Conservation (phyloP, 2,113 vertebrate species). For the Lophura nycthemera region DNA sequence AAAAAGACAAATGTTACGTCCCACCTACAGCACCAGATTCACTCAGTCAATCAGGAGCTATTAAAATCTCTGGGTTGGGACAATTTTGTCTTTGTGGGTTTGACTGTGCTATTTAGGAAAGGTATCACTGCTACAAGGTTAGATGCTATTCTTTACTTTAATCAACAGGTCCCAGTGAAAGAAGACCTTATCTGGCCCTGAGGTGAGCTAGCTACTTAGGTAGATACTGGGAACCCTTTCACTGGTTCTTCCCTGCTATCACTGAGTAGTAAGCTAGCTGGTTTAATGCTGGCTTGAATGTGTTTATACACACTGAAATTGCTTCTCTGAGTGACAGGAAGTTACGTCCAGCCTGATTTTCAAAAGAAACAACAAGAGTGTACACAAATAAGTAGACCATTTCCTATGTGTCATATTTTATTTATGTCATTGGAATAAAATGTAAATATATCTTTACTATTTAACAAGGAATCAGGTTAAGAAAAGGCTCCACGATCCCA, state of each 20-base stretch:
- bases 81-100: not conserved
- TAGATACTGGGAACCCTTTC: not conserved
- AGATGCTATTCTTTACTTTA: not conserved
- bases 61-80: not conserved
- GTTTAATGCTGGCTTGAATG: not conserved
- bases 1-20: not conserved
- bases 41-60: not conserved
- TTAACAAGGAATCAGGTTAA: constrained; percentile 18
- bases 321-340: not conserved
- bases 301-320: not conserved
- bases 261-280: not conserved
- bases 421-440: not conserved
- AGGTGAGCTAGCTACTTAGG: not conserved
- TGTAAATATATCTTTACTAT: not conserved
- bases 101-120: not conserved
- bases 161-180: not conserved
- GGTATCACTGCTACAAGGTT: not conserved
- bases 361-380: not conserved
- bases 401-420: not conserved
- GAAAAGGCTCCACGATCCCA: constrained; percentile 13
- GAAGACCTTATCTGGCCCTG: not conserved
- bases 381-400: not conserved
- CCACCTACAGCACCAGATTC: not conserved
- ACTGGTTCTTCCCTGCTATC: not conserved
- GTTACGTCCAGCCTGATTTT: not conserved